These are phyloP conservation scores for Xenops minutus DNA, from an alignment of 2,797 vertebrate species.

Conservation along the genomic window DNA sequence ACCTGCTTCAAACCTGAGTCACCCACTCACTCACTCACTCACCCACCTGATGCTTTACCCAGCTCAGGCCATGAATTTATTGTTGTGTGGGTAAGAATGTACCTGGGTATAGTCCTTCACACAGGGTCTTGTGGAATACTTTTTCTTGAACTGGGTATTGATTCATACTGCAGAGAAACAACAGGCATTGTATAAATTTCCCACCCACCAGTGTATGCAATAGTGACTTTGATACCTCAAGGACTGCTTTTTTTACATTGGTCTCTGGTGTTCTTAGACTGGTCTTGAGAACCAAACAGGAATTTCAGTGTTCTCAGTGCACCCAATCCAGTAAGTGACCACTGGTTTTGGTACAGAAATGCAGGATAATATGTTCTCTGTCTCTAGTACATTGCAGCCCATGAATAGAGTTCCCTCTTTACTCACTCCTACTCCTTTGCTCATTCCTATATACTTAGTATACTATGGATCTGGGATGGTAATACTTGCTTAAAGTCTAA, in stretches of 20 bases:
- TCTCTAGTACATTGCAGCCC: not conserved
- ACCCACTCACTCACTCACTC: not conserved
- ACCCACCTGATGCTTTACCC: not conserved
- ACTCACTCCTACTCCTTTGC: fast-evolving
- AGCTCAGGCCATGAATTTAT: not conserved
- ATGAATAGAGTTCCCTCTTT: not conserved
- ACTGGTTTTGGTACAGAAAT: not conserved
- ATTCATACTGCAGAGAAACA: not conserved
- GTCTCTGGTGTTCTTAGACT: not conserved
- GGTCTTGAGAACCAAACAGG: not conserved
- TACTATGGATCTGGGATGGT: not conserved
- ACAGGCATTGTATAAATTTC: not conserved
- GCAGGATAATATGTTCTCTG: not conserved
- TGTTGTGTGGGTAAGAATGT: not conserved
- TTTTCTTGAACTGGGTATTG: not conserved
- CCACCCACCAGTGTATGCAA: not conserved
- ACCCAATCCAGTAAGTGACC: not conserved
- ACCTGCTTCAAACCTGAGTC: fast-evolving
- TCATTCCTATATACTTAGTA: not conserved
- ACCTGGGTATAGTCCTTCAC: not conserved
- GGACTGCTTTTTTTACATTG: not conserved
- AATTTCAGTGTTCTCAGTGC: not conserved
- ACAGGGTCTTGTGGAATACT: not conserved
- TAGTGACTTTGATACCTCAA: not conserved
- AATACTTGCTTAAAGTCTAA: not conserved